A percentile compares a stretch with the other conserved stretches of the same genome.
These are phyloP conservation scores for Palythoa grandiflora DNA, from an alignment of 92 coral and sea anemone genomes.

Conservation along the genomic window DNA sequence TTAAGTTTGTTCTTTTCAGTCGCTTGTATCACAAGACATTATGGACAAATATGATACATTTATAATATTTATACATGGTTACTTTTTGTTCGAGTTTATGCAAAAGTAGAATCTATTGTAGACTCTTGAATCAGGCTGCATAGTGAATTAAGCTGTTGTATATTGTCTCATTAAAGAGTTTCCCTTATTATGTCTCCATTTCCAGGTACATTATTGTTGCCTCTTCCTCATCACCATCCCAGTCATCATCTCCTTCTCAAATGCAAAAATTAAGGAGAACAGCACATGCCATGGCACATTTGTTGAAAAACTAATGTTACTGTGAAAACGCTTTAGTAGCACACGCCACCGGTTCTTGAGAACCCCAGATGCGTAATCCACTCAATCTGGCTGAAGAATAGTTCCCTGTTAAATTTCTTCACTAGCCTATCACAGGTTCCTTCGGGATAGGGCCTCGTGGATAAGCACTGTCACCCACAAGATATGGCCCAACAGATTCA, in stretches of 20 bases:
- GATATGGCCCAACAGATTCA: conserved; percentile 53
- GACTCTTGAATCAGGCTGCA: neutral
- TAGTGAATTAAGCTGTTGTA: neutral
- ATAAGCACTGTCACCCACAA: conserved; percentile 61
- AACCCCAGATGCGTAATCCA: conserved; percentile 48
- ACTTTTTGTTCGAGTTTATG: neutral
- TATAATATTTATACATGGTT: neutral
- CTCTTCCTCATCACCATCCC: conserved; percentile 32
- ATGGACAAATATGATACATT: neutral
- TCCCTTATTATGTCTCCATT: conserved; percentile 5
- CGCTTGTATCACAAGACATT: neutral
- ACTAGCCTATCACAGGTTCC: conserved; percentile 54
- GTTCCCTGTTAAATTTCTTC: conserved; percentile 53
- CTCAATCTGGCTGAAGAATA: conserved; percentile 62
- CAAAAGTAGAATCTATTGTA: too few relatives aligned
- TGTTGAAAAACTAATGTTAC: conserved; percentile 52
- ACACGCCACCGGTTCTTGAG: conserved; percentile 62
- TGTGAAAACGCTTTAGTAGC: conserved; percentile 57
- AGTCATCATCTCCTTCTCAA: conserved; percentile 50
- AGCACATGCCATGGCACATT: conserved; percentile 53
- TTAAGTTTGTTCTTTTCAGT: neutral
- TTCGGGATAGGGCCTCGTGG: conserved; percentile 61
- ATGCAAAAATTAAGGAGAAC: conserved; percentile 59
- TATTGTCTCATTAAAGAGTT: conserved; percentile 18
- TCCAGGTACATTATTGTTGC: conserved; percentile 14